Conservation (phyloP, 2,113 vertebrate genomes). For the Micronycteris hirsuta region DNA sequence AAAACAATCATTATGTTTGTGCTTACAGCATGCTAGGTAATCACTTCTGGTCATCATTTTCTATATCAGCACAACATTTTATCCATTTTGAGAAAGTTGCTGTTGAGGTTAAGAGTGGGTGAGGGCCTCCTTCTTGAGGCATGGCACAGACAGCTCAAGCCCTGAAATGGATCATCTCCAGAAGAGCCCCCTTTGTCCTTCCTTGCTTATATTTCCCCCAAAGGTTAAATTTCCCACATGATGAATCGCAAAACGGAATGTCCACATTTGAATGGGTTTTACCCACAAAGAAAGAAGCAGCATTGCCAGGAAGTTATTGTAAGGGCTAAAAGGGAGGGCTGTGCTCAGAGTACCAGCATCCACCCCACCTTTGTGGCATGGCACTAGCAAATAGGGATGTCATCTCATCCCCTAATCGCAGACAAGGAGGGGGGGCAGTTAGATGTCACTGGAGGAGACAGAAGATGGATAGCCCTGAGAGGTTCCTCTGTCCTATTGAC, state of each 20-base stretch:
- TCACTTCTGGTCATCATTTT: constrained; percentile 51
- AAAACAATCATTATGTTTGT: constrained; percentile 68
- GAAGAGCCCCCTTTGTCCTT: background rate
- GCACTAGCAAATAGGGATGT: constrained; percentile 35
- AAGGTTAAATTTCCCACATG: background rate
- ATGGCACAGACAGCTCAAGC: background rate
- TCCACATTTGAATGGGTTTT: background rate
- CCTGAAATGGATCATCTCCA: background rate
- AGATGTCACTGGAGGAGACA: constrained; percentile 63
- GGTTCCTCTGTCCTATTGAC: constrained; percentile 70
- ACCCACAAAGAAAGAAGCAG: background rate
- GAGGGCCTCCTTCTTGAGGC: background rate
- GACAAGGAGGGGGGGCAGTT: constrained; percentile 37
- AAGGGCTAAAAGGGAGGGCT: background rate
- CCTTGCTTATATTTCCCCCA: background rate
- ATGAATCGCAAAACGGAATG: background rate
- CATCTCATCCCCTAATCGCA: constrained; percentile 51
- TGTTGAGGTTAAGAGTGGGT: constrained; percentile 4
- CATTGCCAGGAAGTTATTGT: background rate
- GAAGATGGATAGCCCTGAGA: constrained; percentile 66
- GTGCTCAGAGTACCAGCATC: background rate
- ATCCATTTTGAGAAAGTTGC: constrained; percentile 33
- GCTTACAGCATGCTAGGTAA: constrained; percentile 62
- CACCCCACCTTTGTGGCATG: background rate
- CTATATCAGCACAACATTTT: constrained; percentile 49